Percentiles rank a stretch among this genome's conserved stretches.
Conservation (phyloP, 2,797 vertebrate genomes). For the Zenarchopterus dispar region DNA sequence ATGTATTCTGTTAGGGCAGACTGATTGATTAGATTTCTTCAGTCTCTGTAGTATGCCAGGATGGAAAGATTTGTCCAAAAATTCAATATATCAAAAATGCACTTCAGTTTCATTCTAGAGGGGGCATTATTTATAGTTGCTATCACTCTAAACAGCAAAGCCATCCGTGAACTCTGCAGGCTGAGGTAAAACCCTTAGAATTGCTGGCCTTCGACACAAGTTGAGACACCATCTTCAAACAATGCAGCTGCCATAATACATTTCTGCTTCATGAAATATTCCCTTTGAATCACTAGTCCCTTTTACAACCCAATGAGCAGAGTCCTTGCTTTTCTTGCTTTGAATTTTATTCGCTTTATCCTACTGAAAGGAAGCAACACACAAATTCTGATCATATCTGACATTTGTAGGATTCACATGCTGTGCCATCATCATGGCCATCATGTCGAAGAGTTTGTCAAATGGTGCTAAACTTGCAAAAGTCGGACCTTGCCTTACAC, state of each 20-base stretch:
- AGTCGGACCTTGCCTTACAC: too few species aligned
- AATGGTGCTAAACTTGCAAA: too few species aligned
- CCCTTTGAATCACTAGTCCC: constrained; percentile 8
- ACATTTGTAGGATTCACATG: constrained; percentile 4
- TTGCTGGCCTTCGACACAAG: constrained; percentile 17
- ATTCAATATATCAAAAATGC: constrained; percentile 21
- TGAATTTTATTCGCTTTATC: constrained; percentile 12
- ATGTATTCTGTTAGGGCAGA: constrained; percentile 44
- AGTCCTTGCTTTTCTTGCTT: not conserved
- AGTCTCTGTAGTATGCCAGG: constrained; percentile 11
- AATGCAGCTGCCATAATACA: constrained; percentile 43
- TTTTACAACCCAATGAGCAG: constrained; percentile 26
- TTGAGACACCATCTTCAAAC: constrained; percentile 19
- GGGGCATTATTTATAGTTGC: constrained; percentile 24
- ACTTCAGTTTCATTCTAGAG: constrained; percentile 28
- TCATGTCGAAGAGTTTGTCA: not conserved
- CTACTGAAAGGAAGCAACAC: constrained; percentile 10
- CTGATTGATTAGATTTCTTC: constrained; percentile 44
- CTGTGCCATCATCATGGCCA: not conserved
- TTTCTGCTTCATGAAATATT: constrained; percentile 24
- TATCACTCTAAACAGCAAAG: constrained; percentile 29
- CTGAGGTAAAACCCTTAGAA: constrained; percentile 45
- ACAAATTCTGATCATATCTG: constrained; percentile 12
- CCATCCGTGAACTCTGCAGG: constrained; percentile 36
- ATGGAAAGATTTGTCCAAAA: constrained; percentile 26